phyloP scores from a whole-genome alignment of 2,797 vertebrate species.

The Melanogrammus aeglefinus region DNA sequence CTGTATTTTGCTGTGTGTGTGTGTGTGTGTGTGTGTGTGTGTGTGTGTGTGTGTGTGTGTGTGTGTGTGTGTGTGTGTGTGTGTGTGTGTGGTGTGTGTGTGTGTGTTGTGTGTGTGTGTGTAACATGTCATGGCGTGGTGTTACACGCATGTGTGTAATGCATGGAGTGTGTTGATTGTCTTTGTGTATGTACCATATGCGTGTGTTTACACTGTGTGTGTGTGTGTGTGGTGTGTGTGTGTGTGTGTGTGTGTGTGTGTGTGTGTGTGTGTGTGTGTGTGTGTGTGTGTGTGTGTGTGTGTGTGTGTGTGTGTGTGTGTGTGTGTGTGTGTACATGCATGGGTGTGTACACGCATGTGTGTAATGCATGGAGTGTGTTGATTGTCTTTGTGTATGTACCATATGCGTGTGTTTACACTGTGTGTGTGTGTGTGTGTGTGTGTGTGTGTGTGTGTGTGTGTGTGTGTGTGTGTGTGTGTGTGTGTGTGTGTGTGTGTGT shows the following conservation, averaged over 20 bases:
- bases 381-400: background rate
- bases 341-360: background rate
- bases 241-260: too few species aligned
- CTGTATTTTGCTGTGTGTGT: background rate
- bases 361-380: background rate
- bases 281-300: background rate
- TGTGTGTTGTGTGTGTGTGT: background rate
- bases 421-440: too few species aligned
- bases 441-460: too few species aligned
- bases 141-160: background rate
- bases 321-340: background rate
- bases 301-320: too few species aligned
- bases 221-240: too few species aligned
- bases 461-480: too few species aligned
- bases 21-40: slow-evolving; percentile 7
- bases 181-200: background rate
- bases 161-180: background rate
- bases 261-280: background rate
- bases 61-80: background rate
- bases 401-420: background rate
- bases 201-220: too few species aligned
- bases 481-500: too few species aligned
- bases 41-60: background rate
- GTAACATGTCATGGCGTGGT: too few species aligned
- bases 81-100: background rate